These are phyloP conservation scores for Scrobipalpa atriplicella DNA, from an alignment of 2,888 invertebrate species.

Conservation along the genomic window DNA sequence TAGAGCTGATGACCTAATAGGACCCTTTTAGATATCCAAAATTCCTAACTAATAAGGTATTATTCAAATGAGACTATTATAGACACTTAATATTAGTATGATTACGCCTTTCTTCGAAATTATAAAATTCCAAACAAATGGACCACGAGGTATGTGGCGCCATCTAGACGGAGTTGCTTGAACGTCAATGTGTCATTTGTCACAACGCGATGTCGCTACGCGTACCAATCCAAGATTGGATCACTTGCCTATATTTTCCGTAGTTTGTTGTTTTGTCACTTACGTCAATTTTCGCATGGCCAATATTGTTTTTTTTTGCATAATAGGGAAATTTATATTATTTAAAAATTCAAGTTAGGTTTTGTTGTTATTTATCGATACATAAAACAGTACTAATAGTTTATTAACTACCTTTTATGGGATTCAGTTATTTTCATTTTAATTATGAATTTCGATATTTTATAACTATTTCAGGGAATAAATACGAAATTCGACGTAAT, in stretches of 20 bases:
- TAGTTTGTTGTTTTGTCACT: background rate
- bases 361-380: too few species aligned
- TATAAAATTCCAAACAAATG: conserved; percentile 31
- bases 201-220: conserved; percentile 76
- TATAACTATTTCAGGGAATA: background rate
- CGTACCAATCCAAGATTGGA: conserved; percentile 31
- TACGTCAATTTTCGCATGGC: background rate
- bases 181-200: conserved; percentile 70
- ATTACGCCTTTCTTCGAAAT: conserved; percentile 25
- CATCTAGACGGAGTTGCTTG: conserved; percentile 59
- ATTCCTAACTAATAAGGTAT: conserved; percentile 15
- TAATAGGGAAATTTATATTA: too few species aligned
- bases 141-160: conserved; percentile 46
- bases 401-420: too few species aligned
- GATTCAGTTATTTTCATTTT: too few species aligned
- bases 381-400: too few species aligned
- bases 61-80: conserved; percentile 23
- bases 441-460: too few species aligned
- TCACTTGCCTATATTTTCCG: background rate
- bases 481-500: background rate
- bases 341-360: too few species aligned
- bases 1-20: background rate
- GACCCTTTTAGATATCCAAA: background rate
- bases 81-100: conserved; percentile 8
- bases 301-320: background rate